Conservation (phyloP, 1,140 invertebrate genomes). For the Sminthurides bifidus region DNA sequence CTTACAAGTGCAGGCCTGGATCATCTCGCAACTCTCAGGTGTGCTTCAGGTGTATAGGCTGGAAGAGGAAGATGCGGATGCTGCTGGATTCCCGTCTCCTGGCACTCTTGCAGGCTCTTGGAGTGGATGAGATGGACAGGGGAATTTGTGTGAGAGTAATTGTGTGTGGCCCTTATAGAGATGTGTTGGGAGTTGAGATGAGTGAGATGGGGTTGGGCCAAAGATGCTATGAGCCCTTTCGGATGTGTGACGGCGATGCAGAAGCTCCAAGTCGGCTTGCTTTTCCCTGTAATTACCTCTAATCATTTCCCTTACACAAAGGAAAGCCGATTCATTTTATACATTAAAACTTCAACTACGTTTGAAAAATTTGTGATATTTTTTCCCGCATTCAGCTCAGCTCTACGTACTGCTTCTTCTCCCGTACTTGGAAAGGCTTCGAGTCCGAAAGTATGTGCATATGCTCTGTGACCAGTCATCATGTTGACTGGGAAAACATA, state of each 20-base stretch:
- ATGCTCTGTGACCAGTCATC: too few species aligned
- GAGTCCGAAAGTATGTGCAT: too few species aligned
- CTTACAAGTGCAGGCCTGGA: too few species aligned
- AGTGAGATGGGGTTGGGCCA: conserved; percentile 18
- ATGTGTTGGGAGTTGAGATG: conserved; percentile 18
- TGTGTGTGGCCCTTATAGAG: conserved; percentile 33
- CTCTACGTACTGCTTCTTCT: not conserved
- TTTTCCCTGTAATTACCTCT: conserved; percentile 34
- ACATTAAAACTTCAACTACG: conserved; percentile 24
- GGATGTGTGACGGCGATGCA: conserved; percentile 32
- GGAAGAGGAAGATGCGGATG: not conserved
- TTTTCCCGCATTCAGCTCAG: conserved; percentile 19
- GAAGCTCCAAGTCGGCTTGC: conserved; percentile 33
- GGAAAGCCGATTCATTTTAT: conserved; percentile 30
- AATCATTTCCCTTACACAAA: conserved; percentile 33
- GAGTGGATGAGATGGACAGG: too few species aligned
- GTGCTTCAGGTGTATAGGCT: not conserved
- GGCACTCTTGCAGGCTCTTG: too few species aligned
- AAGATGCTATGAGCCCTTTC: conserved; percentile 27
- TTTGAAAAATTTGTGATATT: conserved; percentile 28
- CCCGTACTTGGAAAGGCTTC: too few species aligned
- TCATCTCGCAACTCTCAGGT: too few species aligned
- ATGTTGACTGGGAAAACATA: too few species aligned
- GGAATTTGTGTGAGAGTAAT: too few species aligned
- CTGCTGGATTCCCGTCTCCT: not conserved